Percentiles rank a stretch among this genome's conserved stretches.
Evolutionary conservation across 2,113 vertebrate genomes (phyloP).

Genomic region (Meles meles): DNA sequence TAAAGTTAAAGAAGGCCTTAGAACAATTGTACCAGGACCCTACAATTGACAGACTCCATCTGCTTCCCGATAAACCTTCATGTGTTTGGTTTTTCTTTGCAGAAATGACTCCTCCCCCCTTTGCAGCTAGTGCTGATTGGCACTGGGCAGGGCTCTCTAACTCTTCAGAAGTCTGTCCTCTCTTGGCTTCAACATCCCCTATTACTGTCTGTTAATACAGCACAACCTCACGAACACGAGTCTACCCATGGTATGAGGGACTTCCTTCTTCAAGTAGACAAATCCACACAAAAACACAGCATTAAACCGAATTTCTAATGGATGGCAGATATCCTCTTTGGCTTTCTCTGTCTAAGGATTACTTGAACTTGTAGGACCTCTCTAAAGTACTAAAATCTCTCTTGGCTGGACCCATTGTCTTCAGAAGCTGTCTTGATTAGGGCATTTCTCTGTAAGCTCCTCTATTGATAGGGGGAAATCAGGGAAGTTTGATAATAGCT

Average conservation of each 20-base stretch:
- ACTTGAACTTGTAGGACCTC: not conserved
- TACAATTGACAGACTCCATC: not conserved
- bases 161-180: not conserved
- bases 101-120: not conserved
- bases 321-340: not conserved
- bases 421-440: not conserved
- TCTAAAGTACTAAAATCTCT: not conserved
- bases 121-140: not conserved
- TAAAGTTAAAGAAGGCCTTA: not conserved
- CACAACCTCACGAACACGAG: not conserved
- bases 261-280: not conserved
- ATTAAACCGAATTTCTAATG: not conserved
- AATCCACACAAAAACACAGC: not conserved
- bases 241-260: not conserved
- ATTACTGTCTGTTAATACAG: not conserved
- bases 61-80: not conserved
- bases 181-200: not conserved
- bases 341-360: not conserved
- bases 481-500: not conserved
- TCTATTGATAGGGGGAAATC: not conserved
- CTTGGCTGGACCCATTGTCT: not conserved
- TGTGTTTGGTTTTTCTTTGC: not conserved
- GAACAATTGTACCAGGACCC: not conserved
- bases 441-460: not conserved
- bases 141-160: not conserved